Base-by-base conservation (phyloP, 1,140 invertebrate species). In the Drosophila nigromelanica region DNA sequence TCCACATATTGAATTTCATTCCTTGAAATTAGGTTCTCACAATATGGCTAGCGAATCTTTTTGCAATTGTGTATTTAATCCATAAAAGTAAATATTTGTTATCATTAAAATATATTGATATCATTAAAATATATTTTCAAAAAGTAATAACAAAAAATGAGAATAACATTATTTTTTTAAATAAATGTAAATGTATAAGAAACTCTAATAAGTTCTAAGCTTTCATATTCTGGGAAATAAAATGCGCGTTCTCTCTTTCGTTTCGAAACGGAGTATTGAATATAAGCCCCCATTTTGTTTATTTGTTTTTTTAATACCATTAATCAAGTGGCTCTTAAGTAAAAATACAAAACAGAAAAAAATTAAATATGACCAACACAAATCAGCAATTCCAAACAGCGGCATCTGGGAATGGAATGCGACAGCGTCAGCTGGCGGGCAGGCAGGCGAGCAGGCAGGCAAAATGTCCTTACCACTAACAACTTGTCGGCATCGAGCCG, bases 401-500 rank as follows among this genome's bases (percentile, higher is more conserved):
- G 42, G 14, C 51, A 35, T 37, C 6, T 37, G 45, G 6, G 60
- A 50, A 52, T 66, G 61, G 52, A 43, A 72, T 72, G 69, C 52
- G 68, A 71, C 18, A 18, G 54, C 35, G 54, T 43, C 74, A 62
- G 68, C 72, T 76, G 73, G 35, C 18, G 52, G 59, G 18, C 18
- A 18, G 18, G 18, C 18, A 18, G n/a, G n/a, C n/a, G n/a, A n/a
- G 48, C 70, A n/a, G 67, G 42, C 66, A 47, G 56, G 7, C 21
- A 45, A 48, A 62, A 62, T 78, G 68, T 66, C 73, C 58, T 55
- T 70, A 69, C 61, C 37, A 63, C 76, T 67, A 78, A 78, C 76
- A 78, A 78, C 62, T 78, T 78, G 76, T 78, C 76, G 64, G 77
- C 76, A 69, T 74, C 78, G 70, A 78, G 64, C 71, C 77, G 73